These are phyloP conservation scores for Oreohelix idahoensis DNA, from an alignment of 1,140 invertebrate species.

Conservation along the genomic window DNA sequence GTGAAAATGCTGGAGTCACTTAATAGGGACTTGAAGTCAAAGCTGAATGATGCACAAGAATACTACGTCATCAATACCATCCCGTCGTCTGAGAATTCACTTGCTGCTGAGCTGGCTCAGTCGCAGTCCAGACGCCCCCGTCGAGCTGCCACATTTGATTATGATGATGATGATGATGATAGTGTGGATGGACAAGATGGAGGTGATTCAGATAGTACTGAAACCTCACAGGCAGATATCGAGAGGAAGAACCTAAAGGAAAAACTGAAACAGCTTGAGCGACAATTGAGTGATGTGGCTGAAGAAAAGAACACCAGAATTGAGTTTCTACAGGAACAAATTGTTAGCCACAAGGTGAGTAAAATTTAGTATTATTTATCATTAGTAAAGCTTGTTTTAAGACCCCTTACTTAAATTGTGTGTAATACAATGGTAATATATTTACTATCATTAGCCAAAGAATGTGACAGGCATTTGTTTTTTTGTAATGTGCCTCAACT, in stretches of 20 bases:
- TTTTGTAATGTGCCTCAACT: no score
- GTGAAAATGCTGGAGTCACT: constrained; percentile 53
- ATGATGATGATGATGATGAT: background rate
- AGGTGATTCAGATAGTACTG: background rate
- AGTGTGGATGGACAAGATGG: background rate
- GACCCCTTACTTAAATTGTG: no score
- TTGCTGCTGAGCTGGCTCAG: constrained; percentile 57
- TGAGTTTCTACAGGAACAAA: constrained; percentile 58
- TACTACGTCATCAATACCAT: constrained; percentile 47
- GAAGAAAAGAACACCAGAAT: constrained; percentile 63
- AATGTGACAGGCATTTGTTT: no score
- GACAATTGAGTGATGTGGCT: constrained; percentile 51
- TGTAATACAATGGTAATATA: no score
- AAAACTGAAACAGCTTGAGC: constrained; percentile 53
- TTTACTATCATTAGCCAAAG: no score
- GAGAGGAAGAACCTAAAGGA: constrained; percentile 26
- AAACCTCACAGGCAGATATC: background rate
- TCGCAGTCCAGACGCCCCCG: constrained; percentile 26
- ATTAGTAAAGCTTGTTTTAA: no score
- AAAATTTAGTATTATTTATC: no score
- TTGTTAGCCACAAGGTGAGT: constrained; percentile 50
- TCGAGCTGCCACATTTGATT: constrained; percentile 6
- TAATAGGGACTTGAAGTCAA: constrained; percentile 61
- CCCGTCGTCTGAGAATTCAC: constrained; percentile 46
- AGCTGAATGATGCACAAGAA: constrained; percentile 57